phyloP scores from a whole-genome alignment of 2,797 vertebrate species.

The Mergus octosetaceus region DNA sequence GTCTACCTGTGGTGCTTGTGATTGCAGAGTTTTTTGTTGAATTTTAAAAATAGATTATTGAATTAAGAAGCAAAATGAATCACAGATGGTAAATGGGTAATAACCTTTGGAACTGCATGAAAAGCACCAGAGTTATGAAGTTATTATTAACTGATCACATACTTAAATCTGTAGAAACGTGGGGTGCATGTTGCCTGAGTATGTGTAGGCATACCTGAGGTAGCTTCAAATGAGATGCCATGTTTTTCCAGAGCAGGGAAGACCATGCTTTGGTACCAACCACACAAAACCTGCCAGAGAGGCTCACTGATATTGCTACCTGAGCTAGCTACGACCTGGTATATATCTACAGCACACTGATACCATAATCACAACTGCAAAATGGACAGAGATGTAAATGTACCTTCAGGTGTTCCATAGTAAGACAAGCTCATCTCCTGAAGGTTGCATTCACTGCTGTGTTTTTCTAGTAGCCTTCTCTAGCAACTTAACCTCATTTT shows the following conservation, averaged over 20 bases:
- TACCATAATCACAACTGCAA: background rate
- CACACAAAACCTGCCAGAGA: background rate
- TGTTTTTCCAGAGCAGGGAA: background rate
- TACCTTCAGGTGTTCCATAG: background rate
- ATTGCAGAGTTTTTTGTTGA: background rate
- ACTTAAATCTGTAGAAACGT: background rate
- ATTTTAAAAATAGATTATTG: background rate
- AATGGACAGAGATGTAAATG: background rate
- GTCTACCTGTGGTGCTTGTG: background rate
- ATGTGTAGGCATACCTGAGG: background rate
- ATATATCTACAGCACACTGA: background rate
- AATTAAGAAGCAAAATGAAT: conserved; percentile 10
- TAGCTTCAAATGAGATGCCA: background rate
- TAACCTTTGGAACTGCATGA: background rate
- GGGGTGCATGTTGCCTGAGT: background rate
- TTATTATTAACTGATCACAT: background rate
- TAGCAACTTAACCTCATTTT: background rate
- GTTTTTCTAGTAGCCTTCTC: background rate
- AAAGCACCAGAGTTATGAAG: background rate
- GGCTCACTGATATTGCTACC: background rate
- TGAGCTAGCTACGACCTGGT: background rate
- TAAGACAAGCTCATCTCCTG: background rate
- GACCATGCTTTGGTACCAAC: background rate
- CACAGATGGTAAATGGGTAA: background rate
- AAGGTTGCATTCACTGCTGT: background rate